Conservation (phyloP, 2,113 vertebrate species). For the Malurus cyaneus region DNA sequence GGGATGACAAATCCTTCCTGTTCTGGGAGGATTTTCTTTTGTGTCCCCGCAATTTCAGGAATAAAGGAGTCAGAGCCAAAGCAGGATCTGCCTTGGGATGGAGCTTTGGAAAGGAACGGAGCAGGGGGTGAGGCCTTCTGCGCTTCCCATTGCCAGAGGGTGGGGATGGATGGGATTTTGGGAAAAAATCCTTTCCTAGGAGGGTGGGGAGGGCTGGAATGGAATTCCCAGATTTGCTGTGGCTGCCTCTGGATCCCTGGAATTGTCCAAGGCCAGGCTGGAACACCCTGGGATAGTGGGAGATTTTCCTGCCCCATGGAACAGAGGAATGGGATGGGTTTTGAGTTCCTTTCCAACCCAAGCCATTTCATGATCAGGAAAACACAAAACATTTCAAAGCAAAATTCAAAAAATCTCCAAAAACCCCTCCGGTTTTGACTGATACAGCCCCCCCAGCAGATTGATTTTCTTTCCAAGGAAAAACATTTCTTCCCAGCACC, state of each 20-base stretch:
- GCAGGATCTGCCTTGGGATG: not conserved
- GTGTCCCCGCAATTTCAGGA: accelerated
- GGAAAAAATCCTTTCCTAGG: not conserved
- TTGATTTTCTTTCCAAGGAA: not conserved
- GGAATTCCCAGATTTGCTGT: not conserved
- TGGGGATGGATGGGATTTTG: not conserved
- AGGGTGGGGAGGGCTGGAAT: not conserved
- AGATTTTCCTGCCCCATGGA: not conserved
- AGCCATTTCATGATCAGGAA: accelerated
- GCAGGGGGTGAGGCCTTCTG: not conserved
- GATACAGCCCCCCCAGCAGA: not conserved
- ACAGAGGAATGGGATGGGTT: not conserved
- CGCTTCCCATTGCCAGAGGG: not conserved
- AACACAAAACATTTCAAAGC: not conserved
- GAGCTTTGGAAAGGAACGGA: not conserved
- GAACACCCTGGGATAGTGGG: not conserved
- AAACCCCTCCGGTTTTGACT: not conserved
- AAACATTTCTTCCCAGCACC: not conserved
- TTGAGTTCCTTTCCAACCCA: no score
- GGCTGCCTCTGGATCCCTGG: not conserved
- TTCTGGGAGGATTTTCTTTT: not conserved
- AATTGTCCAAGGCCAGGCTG: not conserved
- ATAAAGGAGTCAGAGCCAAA: not conserved
- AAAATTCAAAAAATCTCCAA: not conserved
- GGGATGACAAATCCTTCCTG: not conserved